Evolutionary conservation across 2,888 invertebrate genomes (phyloP).

Genomic region (Drosophila pegasa): DNA sequence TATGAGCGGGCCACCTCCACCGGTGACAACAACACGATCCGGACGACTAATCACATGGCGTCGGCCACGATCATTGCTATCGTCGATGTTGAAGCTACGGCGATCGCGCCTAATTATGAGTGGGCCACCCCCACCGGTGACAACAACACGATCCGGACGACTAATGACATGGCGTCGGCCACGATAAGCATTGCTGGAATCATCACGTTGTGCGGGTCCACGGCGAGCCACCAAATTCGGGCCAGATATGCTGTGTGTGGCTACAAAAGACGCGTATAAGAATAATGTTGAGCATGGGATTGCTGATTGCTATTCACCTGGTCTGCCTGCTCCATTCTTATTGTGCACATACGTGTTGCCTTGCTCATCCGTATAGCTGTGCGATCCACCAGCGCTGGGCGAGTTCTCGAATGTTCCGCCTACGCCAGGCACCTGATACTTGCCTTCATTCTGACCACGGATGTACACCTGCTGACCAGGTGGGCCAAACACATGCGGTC

Average conservation of each 20-base stretch:
- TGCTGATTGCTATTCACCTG: constrained; percentile 23
- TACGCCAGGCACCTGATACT: constrained; percentile 60
- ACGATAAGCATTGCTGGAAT: not conserved
- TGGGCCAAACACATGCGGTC: constrained; percentile 50
- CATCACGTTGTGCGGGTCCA: constrained; percentile 20
- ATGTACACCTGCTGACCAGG: constrained; percentile 56
- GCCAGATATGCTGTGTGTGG: constrained; percentile 48
- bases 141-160: constrained; percentile 32
- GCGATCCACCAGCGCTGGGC: constrained; percentile 13
- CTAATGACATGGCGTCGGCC: constrained; percentile 3
- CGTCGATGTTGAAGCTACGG: constrained; percentile 36
- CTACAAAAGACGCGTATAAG: constrained; percentile 1
- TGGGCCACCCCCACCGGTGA: not conserved
- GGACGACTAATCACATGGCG: constrained; percentile 17
- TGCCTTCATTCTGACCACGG: constrained; percentile 58
- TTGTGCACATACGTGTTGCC: constrained; percentile 51
- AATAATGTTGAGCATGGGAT: not conserved
- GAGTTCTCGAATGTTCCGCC: constrained; percentile 49
- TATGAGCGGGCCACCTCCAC: not conserved
- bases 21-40: constrained; percentile 25
- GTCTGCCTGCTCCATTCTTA: constrained; percentile 18
- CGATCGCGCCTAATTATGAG: constrained; percentile 12
- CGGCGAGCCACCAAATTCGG: constrained; percentile 34
- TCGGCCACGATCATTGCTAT: too few species aligned
- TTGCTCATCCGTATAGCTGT: constrained; percentile 47